Evolutionary conservation across 1,140 invertebrate genomes (phyloP).

Genomic region (Aphelinus certus): DNA sequence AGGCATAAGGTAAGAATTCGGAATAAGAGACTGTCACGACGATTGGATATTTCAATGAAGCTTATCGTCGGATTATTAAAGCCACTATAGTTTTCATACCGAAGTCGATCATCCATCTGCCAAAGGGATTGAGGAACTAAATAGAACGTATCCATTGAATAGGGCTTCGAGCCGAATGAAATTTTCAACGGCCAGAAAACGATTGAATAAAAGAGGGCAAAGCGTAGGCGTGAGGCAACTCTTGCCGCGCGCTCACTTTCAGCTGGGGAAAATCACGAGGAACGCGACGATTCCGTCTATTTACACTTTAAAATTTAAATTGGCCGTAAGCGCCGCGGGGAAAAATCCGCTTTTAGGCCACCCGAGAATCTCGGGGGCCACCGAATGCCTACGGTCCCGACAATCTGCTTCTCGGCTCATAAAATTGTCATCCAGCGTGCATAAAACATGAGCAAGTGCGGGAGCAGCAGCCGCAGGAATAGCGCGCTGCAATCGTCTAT

Average conservation of each 20-base stretch:
- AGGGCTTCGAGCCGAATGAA: conserved; percentile 10
- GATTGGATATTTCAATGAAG: no score
- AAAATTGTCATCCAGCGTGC: conserved; percentile 60
- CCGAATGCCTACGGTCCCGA: conserved; percentile 45
- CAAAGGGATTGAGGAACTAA: no score
- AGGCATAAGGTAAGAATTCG: no score
- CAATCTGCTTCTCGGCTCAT: conserved; percentile 55
- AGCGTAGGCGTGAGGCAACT: no score
- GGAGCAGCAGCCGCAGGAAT: neutral
- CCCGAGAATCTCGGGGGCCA: conserved; percentile 25
- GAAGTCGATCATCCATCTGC: no score
- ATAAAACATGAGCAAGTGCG: conserved; percentile 57
- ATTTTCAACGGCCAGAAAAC: conserved; percentile 20
- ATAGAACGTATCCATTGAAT: no score
- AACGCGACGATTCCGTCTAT: conserved; percentile 32
- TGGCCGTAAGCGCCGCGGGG: conserved; percentile 32
- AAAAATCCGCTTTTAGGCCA: conserved; percentile 39
- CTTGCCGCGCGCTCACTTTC: neutral
- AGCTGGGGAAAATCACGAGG: neutral
- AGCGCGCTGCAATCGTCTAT: neutral
- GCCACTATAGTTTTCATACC: no score
- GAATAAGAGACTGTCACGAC: no score
- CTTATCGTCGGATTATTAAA: no score
- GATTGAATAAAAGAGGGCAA: neutral
- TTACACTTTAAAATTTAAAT: conserved; percentile 42